Evolutionary conservation across 2,888 invertebrate genomes (phyloP).

Genomic region (Autographa pulchrina): DNA sequence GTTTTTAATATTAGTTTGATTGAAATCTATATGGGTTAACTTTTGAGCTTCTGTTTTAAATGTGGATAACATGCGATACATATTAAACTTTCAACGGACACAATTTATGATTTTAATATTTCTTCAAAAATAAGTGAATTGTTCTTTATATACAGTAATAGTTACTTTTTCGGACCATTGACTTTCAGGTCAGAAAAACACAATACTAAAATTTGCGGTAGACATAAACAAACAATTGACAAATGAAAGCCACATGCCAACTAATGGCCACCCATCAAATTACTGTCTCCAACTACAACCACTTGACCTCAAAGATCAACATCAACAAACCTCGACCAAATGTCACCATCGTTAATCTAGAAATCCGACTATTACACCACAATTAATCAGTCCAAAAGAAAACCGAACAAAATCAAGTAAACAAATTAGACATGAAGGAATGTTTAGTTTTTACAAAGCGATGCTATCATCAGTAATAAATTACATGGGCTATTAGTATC

Average conservation of each 20-base stretch:
- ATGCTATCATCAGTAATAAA: constrained; percentile 55
- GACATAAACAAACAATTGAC: background rate
- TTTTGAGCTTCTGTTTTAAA: background rate
- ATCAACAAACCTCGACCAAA: constrained; percentile 31
- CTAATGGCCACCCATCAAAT: background rate
- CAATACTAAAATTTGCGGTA: too few relatives aligned
- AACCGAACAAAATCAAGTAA: constrained; percentile 24
- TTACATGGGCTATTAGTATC: constrained; percentile 56
- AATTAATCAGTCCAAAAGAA: constrained; percentile 43
- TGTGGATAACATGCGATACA: too few relatives aligned
- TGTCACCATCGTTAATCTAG: constrained; percentile 14
- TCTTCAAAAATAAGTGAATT: too few relatives aligned
- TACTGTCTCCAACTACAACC: background rate
- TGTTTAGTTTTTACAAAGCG: constrained; percentile 60
- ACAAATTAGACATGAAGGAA: constrained; percentile 49
- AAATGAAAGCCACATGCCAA: background rate
- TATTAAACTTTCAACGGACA: too few relatives aligned
- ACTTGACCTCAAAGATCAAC: constrained; percentile 29
- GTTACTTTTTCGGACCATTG: too few relatives aligned
- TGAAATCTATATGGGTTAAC: constrained; percentile 37
- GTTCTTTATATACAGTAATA: too few relatives aligned
- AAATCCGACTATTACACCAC: constrained; percentile 25
- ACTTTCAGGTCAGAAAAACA: too few relatives aligned
- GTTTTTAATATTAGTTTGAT: constrained; percentile 48
- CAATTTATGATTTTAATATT: too few relatives aligned